Base-by-base conservation (phyloP, 2,888 invertebrate species). In the Gastrophysa polygoni region DNA sequence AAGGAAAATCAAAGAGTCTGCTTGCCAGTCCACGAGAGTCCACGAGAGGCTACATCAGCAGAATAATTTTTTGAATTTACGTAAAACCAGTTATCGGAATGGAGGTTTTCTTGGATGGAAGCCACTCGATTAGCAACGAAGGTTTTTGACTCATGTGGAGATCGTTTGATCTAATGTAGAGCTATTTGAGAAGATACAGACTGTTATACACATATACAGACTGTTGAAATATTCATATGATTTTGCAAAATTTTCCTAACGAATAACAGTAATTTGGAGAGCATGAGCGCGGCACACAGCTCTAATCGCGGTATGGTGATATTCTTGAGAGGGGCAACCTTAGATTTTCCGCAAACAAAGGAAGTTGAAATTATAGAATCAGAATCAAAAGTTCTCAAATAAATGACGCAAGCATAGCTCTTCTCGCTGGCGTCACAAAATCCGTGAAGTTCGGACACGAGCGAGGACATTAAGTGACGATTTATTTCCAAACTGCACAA, bases 251-350 rank as follows among this genome's bases (percentile, higher is more conserved):
- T 18, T 3, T 14, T 49, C 21, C 2, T 16, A 14, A 29, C 28
- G 8, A 14, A 50, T 24, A 10, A 28, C 3, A 28, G 4, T 6
- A 50, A 18, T 28, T 50, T 51, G 5, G 58, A 28, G 1, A 51
- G 24, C 11, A 59, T 20, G 14, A 59, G 16, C 1, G 54, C 59
- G 7, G 54, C 59, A 29, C 34, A 59, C 2, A 59, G 11, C 21
- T 61, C 52, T 3, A 57, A 17, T 11, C 56, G 38, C n/a, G 50
- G 60, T n/a, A 60, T 56, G 5, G 16, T 51, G 1, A 61, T 38
- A 11, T 29, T 32, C 20, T 51, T 49, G 3, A 21, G 8, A 7
- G 52, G 57, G 0, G 57, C 48, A 2, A 52, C 48, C 20, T 61
- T 61, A 5, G 56, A 52, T 18, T 56, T 57, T 8, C 28, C 46